phyloP scores from a whole-genome alignment of 2,797 vertebrate species.

The Hapalemur alaotrensis region DNA sequence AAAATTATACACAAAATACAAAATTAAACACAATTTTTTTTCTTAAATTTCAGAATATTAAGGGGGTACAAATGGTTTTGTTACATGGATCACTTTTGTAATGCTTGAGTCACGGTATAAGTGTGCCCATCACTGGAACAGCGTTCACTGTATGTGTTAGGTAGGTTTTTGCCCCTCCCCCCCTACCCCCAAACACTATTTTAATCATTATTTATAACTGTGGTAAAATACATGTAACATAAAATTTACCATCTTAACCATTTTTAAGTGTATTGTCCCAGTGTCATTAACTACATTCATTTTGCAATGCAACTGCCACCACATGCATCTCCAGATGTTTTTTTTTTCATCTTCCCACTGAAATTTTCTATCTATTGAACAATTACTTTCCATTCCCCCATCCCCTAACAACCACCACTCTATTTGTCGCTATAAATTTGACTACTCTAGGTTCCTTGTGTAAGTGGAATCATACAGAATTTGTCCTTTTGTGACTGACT shows the following conservation, averaged over 20 bases:
- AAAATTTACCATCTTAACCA: not conserved
- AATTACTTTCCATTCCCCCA: not conserved
- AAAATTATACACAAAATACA: conserved; percentile 15
- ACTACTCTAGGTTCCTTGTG: not conserved
- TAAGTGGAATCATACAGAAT: not conserved
- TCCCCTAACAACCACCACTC: not conserved
- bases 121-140: no score
- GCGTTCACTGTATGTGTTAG: not conserved
- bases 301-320: not conserved
- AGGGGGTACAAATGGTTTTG: no score
- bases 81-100: no score
- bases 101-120: no score
- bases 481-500: not conserved
- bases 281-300: not conserved
- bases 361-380: not conserved
- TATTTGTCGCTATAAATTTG: not conserved
- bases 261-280: not conserved
- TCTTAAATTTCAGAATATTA: not conserved
- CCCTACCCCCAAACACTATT: not conserved
- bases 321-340: not conserved
- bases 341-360: not conserved
- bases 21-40: not conserved
- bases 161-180: not conserved
- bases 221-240: not conserved
- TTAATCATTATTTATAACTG: conserved; percentile 19